phyloP scores from a whole-genome alignment of 2,113 vertebrate genomes.

The Saimiri boliviensis region DNA sequence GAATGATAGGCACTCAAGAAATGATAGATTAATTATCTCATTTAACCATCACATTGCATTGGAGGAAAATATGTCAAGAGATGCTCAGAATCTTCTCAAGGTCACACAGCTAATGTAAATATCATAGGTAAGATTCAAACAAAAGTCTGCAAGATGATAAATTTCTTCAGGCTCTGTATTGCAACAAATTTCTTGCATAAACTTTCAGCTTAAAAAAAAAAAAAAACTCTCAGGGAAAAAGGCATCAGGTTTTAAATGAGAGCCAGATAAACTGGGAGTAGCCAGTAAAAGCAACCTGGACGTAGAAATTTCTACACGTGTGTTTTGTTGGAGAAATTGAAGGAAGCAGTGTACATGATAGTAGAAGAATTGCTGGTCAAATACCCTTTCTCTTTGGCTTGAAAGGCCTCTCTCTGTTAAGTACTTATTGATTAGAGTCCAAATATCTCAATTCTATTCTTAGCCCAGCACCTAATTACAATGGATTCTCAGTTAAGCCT shows the following conservation, averaged over 20 bases:
- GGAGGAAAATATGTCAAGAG: neutral
- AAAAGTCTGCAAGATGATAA: neutral
- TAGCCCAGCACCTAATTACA: conserved; percentile 55
- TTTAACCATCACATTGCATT: neutral
- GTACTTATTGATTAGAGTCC: conserved; percentile 61
- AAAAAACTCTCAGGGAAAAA: neutral
- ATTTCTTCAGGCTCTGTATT: neutral
- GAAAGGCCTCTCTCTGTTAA: conserved; percentile 53
- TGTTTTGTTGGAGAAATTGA: neutral
- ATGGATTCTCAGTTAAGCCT: conserved; percentile 47
- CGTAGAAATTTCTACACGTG: neutral
- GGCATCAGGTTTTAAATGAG: neutral
- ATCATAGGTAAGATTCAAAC: neutral
- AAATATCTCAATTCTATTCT: conserved; percentile 58
- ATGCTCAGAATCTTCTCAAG: neutral
- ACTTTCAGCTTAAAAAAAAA: neutral
- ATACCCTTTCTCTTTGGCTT: neutral
- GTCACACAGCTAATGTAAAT: neutral
- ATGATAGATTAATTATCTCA: neutral
- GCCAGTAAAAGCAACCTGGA: neutral
- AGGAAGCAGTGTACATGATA: neutral
- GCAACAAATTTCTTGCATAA: neutral
- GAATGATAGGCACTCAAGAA: neutral
- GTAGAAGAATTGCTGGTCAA: neutral
- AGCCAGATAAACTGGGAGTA: neutral